phyloP scores from a whole-genome alignment of 2,888 invertebrate species.

The Deroplatys truncata region DNA sequence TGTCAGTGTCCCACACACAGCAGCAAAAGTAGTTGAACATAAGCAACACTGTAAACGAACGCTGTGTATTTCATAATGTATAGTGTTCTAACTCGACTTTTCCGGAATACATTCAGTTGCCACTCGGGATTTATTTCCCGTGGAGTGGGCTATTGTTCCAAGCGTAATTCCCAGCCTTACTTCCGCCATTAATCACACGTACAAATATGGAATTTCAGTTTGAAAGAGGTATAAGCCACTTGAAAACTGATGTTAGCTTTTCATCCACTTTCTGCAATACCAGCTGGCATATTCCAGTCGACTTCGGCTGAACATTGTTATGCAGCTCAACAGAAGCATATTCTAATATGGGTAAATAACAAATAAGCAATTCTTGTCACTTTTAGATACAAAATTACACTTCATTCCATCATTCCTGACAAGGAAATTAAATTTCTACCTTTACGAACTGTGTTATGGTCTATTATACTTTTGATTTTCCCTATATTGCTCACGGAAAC shows the following conservation, averaged over 20 bases:
- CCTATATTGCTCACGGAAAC: no score
- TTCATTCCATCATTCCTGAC: no score
- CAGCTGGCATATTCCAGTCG: not conserved
- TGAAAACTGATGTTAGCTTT: not conserved
- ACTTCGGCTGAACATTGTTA: not conserved
- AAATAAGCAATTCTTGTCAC: no score
- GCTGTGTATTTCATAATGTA: not conserved
- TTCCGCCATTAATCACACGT: not conserved
- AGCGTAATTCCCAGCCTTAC: not conserved
- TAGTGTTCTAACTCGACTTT: not conserved
- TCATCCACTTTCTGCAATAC: not conserved
- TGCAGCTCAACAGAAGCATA: not conserved
- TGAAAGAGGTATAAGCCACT: not conserved
- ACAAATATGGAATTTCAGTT: not conserved
- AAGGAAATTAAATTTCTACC: no score
- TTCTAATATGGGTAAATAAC: no score
- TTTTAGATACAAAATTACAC: no score
- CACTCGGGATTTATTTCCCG: not conserved
- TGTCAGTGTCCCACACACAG: not conserved
- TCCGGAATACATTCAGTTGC: not conserved
- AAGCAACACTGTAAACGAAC: no score
- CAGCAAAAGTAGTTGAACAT: not conserved
- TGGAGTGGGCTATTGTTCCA: not conserved
- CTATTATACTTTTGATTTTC: no score
- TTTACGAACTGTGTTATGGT: no score